Percentiles rank a stretch among this genome's conserved stretches.
These are phyloP conservation scores for Hippocampus kuda DNA, from an alignment of 2,797 vertebrate genomes.

Conservation along the genomic window DNA sequence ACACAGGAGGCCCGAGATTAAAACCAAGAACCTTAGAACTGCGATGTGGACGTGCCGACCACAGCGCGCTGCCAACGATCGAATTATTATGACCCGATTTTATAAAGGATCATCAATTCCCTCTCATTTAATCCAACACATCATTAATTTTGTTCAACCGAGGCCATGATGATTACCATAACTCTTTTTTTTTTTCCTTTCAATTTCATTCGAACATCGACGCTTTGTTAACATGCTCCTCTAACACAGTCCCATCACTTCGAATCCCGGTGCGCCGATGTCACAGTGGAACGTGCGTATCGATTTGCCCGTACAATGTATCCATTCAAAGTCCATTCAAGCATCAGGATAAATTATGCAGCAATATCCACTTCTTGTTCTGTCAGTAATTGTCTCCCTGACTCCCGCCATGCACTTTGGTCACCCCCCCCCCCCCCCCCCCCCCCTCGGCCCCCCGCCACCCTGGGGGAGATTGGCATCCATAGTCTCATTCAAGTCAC, in stretches of 20 bases:
- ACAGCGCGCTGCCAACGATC: background rate
- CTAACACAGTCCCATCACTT: constrained; percentile 28
- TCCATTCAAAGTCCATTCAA: constrained; percentile 34
- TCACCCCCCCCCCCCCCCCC: constrained; percentile 19
- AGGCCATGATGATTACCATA: background rate
- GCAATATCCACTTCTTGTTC: constrained; percentile 52
- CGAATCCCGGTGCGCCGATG: constrained; percentile 23
- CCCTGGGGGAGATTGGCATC: constrained; percentile 36
- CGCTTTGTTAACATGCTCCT: constrained; percentile 16
- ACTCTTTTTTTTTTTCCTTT: background rate
- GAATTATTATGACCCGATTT: background rate
- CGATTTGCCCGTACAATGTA: constrained; percentile 30
- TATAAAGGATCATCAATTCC: background rate
- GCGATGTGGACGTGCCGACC: too few species aligned
- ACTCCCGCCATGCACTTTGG: background rate
- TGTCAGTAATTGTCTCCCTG: constrained; percentile 40
- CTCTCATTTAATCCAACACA: background rate
- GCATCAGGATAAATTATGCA: background rate
- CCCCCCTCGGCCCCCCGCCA: constrained; percentile 20
- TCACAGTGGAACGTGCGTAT: constrained; percentile 43
- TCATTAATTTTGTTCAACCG: background rate
- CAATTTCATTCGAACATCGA: background rate
- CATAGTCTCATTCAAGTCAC: constrained; percentile 46
- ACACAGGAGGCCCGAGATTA: too few species aligned
- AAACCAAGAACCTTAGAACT: too few species aligned